A percentile compares a stretch with the other conserved stretches of the same genome.
Evolutionary conservation across 2,888 invertebrate genomes (phyloP).

Genomic region (Elysia crispata): DNA sequence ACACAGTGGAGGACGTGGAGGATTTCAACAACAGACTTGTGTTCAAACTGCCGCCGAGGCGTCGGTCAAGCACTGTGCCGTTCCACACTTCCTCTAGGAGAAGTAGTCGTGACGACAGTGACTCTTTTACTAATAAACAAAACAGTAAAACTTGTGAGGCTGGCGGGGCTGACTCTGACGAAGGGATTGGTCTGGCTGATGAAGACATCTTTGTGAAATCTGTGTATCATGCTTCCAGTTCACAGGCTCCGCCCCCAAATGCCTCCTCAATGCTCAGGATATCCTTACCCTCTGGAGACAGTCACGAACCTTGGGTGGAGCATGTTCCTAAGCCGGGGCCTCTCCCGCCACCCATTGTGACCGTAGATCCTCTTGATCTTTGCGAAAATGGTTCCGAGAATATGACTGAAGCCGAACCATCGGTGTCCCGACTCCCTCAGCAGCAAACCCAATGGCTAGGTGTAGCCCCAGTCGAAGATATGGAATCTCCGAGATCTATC

Average conservation of each 20-base stretch:
- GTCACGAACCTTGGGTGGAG: no score
- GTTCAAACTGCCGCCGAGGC: conserved; percentile 29
- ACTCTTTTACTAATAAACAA: no score
- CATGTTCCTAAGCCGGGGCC: no score
- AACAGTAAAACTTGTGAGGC: not conserved
- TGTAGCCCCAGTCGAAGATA: no score
- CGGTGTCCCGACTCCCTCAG: no score
- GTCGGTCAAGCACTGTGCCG: conserved; percentile 25
- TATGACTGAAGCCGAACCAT: no score
- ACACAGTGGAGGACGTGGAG: conserved; percentile 12
- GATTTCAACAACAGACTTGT: conserved; percentile 30
- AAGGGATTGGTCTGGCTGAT: conserved; percentile 39
- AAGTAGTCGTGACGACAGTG: not conserved
- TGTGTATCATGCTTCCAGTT: not conserved
- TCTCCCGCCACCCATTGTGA: no score
- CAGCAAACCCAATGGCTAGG: no score
- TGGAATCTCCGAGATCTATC: not conserved
- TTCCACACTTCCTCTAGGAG: not conserved
- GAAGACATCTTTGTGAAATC: conserved; percentile 12
- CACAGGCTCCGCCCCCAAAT: not conserved
- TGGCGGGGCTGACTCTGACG: conserved; percentile 27
- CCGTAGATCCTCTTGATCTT: no score
- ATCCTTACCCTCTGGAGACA: conserved; percentile 21
- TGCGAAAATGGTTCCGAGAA: no score
- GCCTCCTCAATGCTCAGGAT: conserved; percentile 20